Evolutionary conservation across 2,888 invertebrate species (phyloP), one percentile per base, ranked within the genome.

Genomic region (Ichneumon xanthorius): DNA sequence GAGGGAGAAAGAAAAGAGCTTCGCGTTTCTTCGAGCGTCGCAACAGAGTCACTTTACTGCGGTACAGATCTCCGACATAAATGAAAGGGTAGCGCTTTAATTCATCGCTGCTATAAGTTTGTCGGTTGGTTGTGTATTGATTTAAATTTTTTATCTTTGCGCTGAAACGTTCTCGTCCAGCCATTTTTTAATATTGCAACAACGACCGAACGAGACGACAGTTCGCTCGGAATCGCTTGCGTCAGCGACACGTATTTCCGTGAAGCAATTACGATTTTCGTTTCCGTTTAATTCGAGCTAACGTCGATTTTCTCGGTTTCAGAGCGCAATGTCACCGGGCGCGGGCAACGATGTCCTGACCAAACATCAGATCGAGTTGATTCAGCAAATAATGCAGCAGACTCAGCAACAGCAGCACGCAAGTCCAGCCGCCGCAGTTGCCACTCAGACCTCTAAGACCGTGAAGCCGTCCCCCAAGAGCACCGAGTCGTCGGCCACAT

Each of bases 301-400:
- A 45, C 45, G 48, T 87, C 83, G 86, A 88, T 88, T 91, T 91
- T 87, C 89, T 89, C 88, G 53, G 79, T 88, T 86, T 4, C 91
- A 95, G 95, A 94, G 94, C 87, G 93, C 94, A 87, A 94, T 93
- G 67, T 92, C 93, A 58, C 89, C 93, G 75, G 94, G 94, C 58
- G 94, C 94, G 76, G 95, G 94, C 93, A 96, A 96, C 92, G 96
- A 96, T 89, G 96, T 96, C 84, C 94, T 96, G 88, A 96, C 96
- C 79, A 96, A 96, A 89, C 96, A 97, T 91, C 97, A 97, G 93
- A 95, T 97, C 90, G 96, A 97, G 93, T 95, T 97, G 90, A 96
- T 97, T 91, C 96, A 96, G 93, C 96, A 96, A 94, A 96, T 96
- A 89, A 96, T 97, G 96, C 96, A 96, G 91, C 96, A 96, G 93